Base-by-base conservation (phyloP, 2,888 invertebrate genomes). In the Philaethria dido region DNA sequence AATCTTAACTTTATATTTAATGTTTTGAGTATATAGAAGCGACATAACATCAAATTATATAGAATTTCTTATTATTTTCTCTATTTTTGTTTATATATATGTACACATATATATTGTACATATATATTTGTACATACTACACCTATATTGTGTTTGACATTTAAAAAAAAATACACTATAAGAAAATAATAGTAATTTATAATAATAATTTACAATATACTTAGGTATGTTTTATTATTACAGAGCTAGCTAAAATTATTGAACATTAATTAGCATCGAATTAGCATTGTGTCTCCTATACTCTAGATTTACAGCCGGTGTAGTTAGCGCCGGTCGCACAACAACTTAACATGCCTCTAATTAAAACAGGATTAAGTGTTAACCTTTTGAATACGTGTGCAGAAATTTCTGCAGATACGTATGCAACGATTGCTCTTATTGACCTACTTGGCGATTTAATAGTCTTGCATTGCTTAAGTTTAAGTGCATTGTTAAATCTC, bases 1-100 rank as follows among this genome's bases (percentile, higher is more conserved):
- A 70, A 84, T 80, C 79, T 78, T 82, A 84, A 82, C 81, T 80
- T 80, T 69, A 71, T 70, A 71, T 74, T 70, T 71, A 72, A 65
- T 69, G 64, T 61, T 68, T 62, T 39, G 63, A 64, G 22, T 55
- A 61, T 45, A 54, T 63, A 39, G 67, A 64, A 57, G 45, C 36
- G 60, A 48, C 54, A 29, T 45, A 44, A 18, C 60, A 39, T 18
- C 13, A 44, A 67, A 64, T 66, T 44, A 66, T 54, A 65, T 50
- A 50, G n/a, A 16, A 25, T 54, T 36, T 45, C 16, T 47, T 47
- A 36, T 33, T 22, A 25, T 25, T 14, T 44, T 42, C 6, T 22
- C 11, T n/a, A 13, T 42, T 39, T n/a, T n/a, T 44, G 16, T 9
- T 5, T 25, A 25, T 25, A 25, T 25, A 5, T 5, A 25, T 4